Conservation (phyloP, 2,113 vertebrate genomes). For the Suncus etruscus region DNA sequence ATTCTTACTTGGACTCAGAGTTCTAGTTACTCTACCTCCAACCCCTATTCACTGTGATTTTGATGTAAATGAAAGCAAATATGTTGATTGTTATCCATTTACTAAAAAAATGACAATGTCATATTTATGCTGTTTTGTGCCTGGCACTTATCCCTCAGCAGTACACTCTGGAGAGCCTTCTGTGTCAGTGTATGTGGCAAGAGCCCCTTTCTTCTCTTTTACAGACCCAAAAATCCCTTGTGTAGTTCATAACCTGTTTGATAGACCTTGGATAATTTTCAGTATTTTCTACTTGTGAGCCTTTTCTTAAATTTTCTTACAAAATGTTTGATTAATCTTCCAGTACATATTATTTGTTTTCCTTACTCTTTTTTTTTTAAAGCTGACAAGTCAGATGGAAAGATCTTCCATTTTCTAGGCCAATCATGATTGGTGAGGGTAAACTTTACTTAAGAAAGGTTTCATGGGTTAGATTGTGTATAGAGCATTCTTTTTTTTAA, state of each 20-base stretch:
- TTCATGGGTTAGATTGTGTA: too few species aligned
- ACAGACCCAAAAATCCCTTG: background rate
- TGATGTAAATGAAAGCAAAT: constrained; percentile 13
- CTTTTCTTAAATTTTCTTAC: background rate
- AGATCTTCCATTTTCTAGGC: too few species aligned
- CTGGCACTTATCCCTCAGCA: background rate
- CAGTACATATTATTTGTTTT: too few species aligned
- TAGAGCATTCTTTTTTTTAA: too few species aligned
- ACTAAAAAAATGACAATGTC: background rate
- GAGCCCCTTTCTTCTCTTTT: background rate
- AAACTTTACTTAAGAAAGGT: too few species aligned
- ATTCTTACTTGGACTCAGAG: background rate
- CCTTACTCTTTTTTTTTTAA: too few species aligned
- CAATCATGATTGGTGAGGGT: too few species aligned
- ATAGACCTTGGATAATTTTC: constrained; percentile 17
- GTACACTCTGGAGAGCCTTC: background rate
- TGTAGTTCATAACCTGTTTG: constrained; percentile 30
- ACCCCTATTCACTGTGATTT: background rate
- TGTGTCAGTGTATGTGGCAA: background rate
- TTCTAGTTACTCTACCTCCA: background rate
- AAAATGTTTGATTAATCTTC: too few species aligned
- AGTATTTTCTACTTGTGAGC: background rate
- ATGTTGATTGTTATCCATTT: background rate
- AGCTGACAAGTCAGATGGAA: too few species aligned
- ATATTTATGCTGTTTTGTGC: background rate